Evolutionary conservation across 2,113 vertebrate species (phyloP).

Genomic region (Blennius ocellaris): DNA sequence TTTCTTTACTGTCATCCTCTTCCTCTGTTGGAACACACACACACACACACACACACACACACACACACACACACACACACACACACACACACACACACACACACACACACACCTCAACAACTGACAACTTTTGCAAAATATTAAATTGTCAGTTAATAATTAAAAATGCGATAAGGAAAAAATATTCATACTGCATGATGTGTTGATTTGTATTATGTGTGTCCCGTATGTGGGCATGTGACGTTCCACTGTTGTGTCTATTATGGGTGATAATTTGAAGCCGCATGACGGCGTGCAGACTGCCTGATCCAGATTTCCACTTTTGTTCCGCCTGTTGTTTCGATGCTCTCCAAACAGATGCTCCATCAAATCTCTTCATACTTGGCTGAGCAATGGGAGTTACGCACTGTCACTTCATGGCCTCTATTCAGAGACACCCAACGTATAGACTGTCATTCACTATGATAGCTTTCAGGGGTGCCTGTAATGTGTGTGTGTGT

Average conservation of each 20-base stretch:
- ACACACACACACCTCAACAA: neutral
- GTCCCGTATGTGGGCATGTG: constrained; percentile 32
- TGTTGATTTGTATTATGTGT: constrained; percentile 50
- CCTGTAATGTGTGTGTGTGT: constrained; percentile 26
- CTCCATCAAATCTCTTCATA: constrained; percentile 75
- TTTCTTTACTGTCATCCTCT: constrained; percentile 19
- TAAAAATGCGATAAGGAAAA: constrained; percentile 27
- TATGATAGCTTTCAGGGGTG: constrained; percentile 28
- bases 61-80: neutral
- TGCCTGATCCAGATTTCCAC: constrained; percentile 66
- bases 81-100: too few relatives aligned
- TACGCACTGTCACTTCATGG: constrained; percentile 48
- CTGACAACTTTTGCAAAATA: constrained; percentile 30
- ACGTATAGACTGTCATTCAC: constrained; percentile 61
- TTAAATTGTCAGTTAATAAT: constrained; percentile 33
- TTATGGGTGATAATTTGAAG: constrained; percentile 56
- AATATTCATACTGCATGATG: constrained; percentile 9
- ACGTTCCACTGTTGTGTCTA: constrained; percentile 66
- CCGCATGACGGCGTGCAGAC: constrained; percentile 55
- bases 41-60: neutral
- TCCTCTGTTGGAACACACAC: neutral
- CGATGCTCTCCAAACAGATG: constrained; percentile 73
- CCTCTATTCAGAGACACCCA: constrained; percentile 50
- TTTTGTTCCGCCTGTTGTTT: constrained; percentile 72
- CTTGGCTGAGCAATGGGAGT: constrained; percentile 71